Base-by-base conservation (phyloP, 2,113 vertebrate genomes). In the Lates calcarifer region DNA sequence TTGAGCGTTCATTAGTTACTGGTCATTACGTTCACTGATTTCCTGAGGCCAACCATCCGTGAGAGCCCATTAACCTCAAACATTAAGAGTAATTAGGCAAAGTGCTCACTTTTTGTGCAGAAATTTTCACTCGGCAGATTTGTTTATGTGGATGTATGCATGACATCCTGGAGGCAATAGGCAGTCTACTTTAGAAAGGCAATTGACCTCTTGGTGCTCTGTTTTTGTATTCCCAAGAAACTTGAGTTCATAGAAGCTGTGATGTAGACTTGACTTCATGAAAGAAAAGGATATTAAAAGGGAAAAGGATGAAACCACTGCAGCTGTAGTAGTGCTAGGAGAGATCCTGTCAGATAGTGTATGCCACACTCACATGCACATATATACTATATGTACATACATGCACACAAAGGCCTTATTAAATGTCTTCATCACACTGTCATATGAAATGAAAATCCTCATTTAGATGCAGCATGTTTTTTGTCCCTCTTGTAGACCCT, bases 21-120 rank as follows among this genome's bases (percentile, higher is more conserved):
- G 86, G 85, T 95, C 94, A 95, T 95, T 95, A 91, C 77, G 71
- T 84, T 91, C 79, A 92, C 92, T 80, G 93, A 95, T 95, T 91
- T 92, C 84, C 91, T 85, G 83, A 71, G 82, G 80, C 79, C 80
- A 41, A 1, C 64, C 72, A 83, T 80, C 90, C 83, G 60, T 84
- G 82, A 82, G 89, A 87, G 81, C 39, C 84, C 91, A 91, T 93
- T 94, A 93, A 89, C 90, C 83, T 20, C 71, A 68, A 29, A 89
- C 91, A 83, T 89, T 89, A 84, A 67, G 79, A 82, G 81, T 87
- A 88, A 92, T 93, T 91, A 92, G 90, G 61, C 81, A 74, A 84
- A 87, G 78, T 63, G 81, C 71, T 89, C 68, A 67, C 75, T 85
- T 87, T 90, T 60, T 84, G 57, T 72, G 68, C 78, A 31, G 71